A percentile compares a stretch with the other conserved stretches of the same genome.
Conservation (phyloP, 2,797 vertebrate genomes). For the Emys orbicularis region DNA sequence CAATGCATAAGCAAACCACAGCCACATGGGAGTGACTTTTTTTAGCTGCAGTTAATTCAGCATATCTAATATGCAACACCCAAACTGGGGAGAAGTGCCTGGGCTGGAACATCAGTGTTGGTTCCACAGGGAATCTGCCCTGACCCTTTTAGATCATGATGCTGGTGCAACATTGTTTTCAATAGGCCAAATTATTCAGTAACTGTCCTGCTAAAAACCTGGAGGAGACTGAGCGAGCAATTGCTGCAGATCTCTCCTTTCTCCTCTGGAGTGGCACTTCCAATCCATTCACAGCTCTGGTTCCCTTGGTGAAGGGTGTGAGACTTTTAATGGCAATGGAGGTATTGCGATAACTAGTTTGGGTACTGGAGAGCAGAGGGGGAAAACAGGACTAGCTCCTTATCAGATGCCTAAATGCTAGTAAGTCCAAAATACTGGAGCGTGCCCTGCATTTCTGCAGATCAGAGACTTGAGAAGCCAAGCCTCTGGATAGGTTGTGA, state of each 20-base stretch:
- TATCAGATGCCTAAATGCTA: too few relatives aligned
- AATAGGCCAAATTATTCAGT: background rate
- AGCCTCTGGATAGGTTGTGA: background rate
- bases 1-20: constrained; percentile 6
- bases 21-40: background rate
- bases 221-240: background rate
- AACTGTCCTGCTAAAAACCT: background rate
- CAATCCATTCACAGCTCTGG: background rate
- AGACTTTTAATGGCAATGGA: background rate
- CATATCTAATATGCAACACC: background rate
- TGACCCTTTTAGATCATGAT: constrained; percentile 38
- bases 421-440: background rate
- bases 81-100: background rate
- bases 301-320: background rate
- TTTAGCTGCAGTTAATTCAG: background rate
- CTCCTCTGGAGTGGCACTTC: background rate
- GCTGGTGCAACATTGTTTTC: constrained; percentile 36
- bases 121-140: constrained; percentile 30
- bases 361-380: background rate
- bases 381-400: background rate
- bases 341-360: background rate
- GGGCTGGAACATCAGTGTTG: constrained; percentile 66
- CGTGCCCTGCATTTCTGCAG: background rate
- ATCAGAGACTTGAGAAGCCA: background rate
- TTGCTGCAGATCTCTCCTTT: background rate